Percentiles rank a stretch among this genome's conserved stretches.
These are phyloP conservation scores for Callithrix jacchus DNA, from an alignment of 2,113 vertebrate species.

Conservation along the genomic window DNA sequence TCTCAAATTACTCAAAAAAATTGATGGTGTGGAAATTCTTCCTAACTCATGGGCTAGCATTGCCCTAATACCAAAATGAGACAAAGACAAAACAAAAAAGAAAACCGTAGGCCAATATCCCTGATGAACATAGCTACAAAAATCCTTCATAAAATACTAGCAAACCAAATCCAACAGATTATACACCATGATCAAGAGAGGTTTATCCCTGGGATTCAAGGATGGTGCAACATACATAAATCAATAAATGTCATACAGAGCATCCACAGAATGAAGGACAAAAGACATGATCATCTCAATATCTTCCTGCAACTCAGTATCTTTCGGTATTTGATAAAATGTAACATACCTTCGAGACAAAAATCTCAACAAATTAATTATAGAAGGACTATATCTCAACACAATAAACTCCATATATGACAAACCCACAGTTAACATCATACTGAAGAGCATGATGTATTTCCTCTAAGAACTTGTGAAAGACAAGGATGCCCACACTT, in stretches of 20 bases:
- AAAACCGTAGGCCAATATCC: not conserved
- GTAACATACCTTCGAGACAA: not conserved
- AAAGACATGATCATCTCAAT: not conserved
- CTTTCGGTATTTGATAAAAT: not conserved
- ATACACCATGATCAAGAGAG: not conserved
- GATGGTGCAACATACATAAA: not conserved
- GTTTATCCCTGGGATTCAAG: not conserved
- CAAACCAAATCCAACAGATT: not conserved
- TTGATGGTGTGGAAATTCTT: not conserved
- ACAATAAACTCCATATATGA: not conserved
- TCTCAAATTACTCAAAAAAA: not conserved
- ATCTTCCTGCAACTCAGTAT: not conserved
- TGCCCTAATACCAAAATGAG: not conserved
- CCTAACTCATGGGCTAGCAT: not conserved
- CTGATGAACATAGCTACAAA: not conserved
- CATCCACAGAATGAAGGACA: not conserved
- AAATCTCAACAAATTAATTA: not conserved
- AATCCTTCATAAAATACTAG: not conserved
- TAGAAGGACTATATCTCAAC: not conserved
- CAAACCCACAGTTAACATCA: not conserved
- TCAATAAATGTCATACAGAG: not conserved
- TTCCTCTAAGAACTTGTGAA: not conserved
- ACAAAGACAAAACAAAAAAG: not conserved
- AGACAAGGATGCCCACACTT: not conserved
- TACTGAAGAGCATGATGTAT: not conserved